Conservation (phyloP, 2,797 vertebrate species). For the Streptopelia turtur region DNA sequence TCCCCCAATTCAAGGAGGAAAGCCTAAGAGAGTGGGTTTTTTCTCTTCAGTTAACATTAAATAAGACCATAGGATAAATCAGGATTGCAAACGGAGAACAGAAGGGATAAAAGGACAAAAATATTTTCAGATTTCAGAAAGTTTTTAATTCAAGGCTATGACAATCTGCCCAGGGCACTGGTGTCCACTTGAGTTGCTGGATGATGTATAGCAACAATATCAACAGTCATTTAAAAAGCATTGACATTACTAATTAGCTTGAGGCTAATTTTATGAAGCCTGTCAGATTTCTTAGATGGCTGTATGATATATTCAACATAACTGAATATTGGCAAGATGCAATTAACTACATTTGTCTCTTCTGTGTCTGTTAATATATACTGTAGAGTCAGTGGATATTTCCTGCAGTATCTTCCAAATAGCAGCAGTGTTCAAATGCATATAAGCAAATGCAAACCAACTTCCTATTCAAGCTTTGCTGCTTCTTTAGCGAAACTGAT, state of each 20-base stretch:
- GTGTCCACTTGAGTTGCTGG: background rate
- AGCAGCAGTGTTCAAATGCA: background rate
- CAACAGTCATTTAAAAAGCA: background rate
- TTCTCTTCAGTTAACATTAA: background rate
- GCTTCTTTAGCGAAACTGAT: background rate
- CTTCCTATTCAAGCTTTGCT: background rate
- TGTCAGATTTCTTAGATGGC: background rate
- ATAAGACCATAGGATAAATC: background rate
- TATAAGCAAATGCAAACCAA: background rate
- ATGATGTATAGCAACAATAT: background rate
- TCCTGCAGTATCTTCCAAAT: background rate
- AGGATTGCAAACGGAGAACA: background rate
- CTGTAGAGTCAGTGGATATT: background rate
- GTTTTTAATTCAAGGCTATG: background rate
- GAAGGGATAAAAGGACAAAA: background rate
- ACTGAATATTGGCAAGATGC: background rate
- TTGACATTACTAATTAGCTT: background rate
- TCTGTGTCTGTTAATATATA: background rate
- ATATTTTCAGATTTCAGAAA: background rate
- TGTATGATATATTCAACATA: background rate
- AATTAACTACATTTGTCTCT: background rate
- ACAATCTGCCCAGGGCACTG: background rate
- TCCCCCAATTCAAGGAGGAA: background rate
- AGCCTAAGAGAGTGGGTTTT: background rate
- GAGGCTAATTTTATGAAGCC: conserved; percentile 4